Percentiles rank a stretch among this genome's conserved stretches.
phyloP scores from a whole-genome alignment of 1,140 invertebrate species.

The Galleria mellonella region DNA sequence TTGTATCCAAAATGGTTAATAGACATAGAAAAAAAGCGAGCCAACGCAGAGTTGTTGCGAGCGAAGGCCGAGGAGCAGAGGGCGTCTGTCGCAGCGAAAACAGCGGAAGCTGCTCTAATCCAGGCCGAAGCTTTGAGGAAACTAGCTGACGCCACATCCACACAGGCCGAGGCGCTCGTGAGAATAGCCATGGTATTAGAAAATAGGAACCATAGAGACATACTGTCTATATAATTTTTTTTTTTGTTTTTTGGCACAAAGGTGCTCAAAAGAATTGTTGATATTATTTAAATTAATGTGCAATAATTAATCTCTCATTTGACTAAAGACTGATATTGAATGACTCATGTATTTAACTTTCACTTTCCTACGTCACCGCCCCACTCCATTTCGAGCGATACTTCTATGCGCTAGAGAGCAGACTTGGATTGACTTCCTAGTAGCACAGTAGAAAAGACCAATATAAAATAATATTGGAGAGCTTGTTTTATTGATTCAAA shows the following conservation, averaged over 20 bases:
- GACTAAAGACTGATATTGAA: too few species aligned
- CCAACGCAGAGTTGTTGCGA: conserved; percentile 38
- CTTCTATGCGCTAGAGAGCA: too few species aligned
- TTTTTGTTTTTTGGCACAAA: background rate
- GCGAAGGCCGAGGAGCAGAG: conserved; percentile 43
- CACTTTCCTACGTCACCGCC: too few species aligned
- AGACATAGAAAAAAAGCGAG: conserved; percentile 46
- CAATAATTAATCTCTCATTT: too few species aligned
- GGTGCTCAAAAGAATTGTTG: too few species aligned
- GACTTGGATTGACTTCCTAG: too few species aligned
- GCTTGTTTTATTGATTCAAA: too few species aligned
- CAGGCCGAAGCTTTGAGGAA: conserved; percentile 40
- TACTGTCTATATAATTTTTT: conserved; percentile 19
- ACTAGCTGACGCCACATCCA: conserved; percentile 29
- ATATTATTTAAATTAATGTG: background rate
- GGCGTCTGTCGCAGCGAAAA: conserved; percentile 23
- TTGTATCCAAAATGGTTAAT: conserved; percentile 53
- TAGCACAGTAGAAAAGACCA: too few species aligned
- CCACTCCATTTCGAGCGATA: too few species aligned
- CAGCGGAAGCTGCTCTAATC: conserved; percentile 31
- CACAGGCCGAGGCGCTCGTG: conserved; percentile 34
- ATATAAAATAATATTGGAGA: too few species aligned
- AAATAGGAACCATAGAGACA: conserved; percentile 15
- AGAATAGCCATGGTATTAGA: conserved; percentile 36
- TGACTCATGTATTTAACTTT: too few species aligned